A percentile compares a stretch with the other conserved stretches of the same genome.
These are phyloP conservation scores for Limosa lapponica DNA, from an alignment of 2,797 vertebrate genomes.

Conservation along the genomic window DNA sequence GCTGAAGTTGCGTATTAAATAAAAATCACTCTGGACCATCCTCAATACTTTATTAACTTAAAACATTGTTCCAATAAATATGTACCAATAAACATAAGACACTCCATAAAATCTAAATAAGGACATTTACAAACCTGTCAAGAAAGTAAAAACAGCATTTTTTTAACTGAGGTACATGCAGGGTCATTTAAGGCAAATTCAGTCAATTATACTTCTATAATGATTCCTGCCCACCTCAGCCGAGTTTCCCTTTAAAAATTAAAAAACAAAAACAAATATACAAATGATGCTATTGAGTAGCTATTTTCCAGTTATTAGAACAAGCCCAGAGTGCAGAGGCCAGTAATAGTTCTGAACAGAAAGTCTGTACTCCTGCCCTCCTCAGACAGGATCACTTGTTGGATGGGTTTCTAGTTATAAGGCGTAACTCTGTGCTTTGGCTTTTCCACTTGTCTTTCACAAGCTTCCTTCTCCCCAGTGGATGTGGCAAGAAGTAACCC, in stretches of 20 bases:
- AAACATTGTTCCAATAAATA: slow-evolving; percentile 84
- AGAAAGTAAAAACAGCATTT: slow-evolving; percentile 57
- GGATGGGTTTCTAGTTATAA: slow-evolving; percentile 7
- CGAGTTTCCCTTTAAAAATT: slow-evolving; percentile 36
- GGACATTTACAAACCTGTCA: slow-evolving; percentile 66
- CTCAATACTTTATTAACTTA: slow-evolving; percentile 84
- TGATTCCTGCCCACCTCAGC: slow-evolving; percentile 40
- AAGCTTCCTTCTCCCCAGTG: background rate
- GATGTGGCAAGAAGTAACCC: background rate
- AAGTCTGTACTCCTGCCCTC: background rate
- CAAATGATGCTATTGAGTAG: slow-evolving; percentile 37
- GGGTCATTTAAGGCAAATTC: slow-evolving; percentile 68
- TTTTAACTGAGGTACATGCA: slow-evolving; percentile 52
- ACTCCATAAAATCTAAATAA: slow-evolving; percentile 74
- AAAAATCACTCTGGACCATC: slow-evolving; percentile 39
- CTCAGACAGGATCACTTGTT: background rate
- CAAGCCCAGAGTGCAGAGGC: background rate
- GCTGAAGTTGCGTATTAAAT: slow-evolving; percentile 11
- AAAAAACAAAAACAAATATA: slow-evolving; percentile 44
- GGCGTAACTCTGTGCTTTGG: background rate
- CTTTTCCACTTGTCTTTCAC: slow-evolving; percentile 1
- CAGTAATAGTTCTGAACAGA: background rate
- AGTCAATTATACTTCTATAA: slow-evolving; percentile 15
- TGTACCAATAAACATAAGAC: slow-evolving; percentile 76
- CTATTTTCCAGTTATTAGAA: slow-evolving; percentile 48